These are phyloP conservation scores for Cebus imitator DNA, from an alignment of 2,113 vertebrate genomes.

Conservation along the genomic window DNA sequence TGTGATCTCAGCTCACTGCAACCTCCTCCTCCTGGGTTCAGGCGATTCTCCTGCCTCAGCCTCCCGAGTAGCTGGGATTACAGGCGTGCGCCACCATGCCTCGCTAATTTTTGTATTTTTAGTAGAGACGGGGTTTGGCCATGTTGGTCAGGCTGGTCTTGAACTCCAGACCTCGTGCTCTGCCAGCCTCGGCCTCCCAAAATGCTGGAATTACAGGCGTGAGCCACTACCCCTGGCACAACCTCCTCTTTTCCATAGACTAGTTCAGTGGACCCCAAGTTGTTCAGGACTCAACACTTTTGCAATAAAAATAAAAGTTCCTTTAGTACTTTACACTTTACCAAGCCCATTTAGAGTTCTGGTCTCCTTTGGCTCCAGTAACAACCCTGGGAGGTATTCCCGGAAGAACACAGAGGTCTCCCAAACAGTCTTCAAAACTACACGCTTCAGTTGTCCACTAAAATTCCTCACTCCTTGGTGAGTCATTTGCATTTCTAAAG, in stretches of 20 bases:
- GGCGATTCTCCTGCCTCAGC: too few relatives aligned
- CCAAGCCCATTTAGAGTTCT: background rate
- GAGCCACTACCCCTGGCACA: background rate
- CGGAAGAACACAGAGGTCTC: background rate
- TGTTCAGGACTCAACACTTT: background rate
- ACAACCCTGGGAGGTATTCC: background rate
- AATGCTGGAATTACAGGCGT: too few relatives aligned
- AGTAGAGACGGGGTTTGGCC: too few relatives aligned
- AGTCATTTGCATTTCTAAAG: slow-evolving; percentile 49
- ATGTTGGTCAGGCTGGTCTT: too few relatives aligned
- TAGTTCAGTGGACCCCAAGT: background rate
- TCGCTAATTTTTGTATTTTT: too few relatives aligned
- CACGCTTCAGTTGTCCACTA: background rate
- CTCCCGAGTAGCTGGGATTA: too few relatives aligned
- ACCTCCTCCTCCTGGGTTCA: too few relatives aligned
- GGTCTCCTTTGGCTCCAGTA: background rate
- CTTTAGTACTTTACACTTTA: background rate
- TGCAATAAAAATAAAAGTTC: background rate
- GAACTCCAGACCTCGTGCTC: too few relatives aligned
- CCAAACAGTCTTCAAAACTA: background rate
- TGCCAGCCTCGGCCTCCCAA: too few relatives aligned
- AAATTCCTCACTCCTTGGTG: background rate
- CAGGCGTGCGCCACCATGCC: too few relatives aligned
- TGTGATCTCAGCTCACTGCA: too few relatives aligned
- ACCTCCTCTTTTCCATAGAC: background rate